phyloP scores from a whole-genome alignment of 2,888 invertebrate genomes.

The Himalopsyche kuldschensis region DNA sequence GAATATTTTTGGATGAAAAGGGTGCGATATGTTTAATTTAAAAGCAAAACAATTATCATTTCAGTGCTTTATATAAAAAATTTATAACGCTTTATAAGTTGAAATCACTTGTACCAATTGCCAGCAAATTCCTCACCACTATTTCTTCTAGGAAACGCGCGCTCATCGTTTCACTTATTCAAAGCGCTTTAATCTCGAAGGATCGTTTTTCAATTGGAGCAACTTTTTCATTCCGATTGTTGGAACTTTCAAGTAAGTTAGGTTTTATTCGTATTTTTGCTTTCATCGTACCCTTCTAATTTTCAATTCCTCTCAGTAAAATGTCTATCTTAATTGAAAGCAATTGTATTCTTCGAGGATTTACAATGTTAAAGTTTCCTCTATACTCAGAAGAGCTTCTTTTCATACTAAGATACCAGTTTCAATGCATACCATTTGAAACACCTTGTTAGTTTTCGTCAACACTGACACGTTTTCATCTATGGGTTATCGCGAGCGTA shows the following conservation, averaged over 20 bases:
- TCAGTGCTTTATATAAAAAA: too few relatives aligned
- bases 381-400: not conserved
- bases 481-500: too few relatives aligned
- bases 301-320: conserved; percentile 19
- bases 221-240: conserved; percentile 12
- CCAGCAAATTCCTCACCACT: not conserved
- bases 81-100: not conserved
- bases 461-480: not conserved
- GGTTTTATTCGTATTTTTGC: conserved; percentile 13
- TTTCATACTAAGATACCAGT: not conserved
- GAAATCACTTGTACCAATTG: not conserved
- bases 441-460: not conserved
- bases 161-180: not conserved
- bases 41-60: too few relatives aligned
- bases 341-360: conserved; percentile 34
- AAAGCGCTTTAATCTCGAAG: not conserved
- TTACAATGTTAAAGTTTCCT: conserved; percentile 2
- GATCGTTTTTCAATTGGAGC: not conserved
- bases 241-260: not conserved
- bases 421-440: not conserved
- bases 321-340: conserved; percentile 36
- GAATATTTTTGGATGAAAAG: too few relatives aligned
- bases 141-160: not conserved
- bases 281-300: conserved; percentile 31
- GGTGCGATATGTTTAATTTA: too few relatives aligned